These are phyloP conservation scores for Blera fallax DNA, from an alignment of 2,888 invertebrate species.

Conservation along the genomic window DNA sequence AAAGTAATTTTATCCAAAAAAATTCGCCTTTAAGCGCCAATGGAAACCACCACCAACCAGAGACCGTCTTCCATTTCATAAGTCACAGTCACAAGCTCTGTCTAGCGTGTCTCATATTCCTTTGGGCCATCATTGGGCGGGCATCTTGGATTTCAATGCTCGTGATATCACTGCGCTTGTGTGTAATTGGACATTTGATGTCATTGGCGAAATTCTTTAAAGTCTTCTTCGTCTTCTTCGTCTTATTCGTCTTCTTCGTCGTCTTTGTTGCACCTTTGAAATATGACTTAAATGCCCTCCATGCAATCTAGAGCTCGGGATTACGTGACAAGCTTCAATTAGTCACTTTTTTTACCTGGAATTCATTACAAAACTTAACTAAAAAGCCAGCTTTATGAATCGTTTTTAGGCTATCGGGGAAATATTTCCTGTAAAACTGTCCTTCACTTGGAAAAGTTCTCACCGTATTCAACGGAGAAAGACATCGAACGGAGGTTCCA, in stretches of 20 bases:
- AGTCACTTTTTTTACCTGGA: conserved; percentile 51
- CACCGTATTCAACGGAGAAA: conserved; percentile 79
- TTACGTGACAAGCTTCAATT: conserved; percentile 43
- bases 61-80: background rate
- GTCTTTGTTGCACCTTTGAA: conserved; percentile 36
- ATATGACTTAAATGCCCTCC: conserved; percentile 44
- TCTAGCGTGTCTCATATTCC: conserved; percentile 61
- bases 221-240: conserved; percentile 26
- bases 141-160: conserved; percentile 61
- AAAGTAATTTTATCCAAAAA: background rate
- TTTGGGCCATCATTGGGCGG: conserved; percentile 13
- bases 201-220: conserved; percentile 60
- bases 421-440: conserved; percentile 81
- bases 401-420: conserved; percentile 79
- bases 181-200: conserved; percentile 60
- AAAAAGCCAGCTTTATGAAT: no score
- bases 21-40: conserved; percentile 34
- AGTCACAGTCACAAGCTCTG: background rate
- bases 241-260: no score
- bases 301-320: conserved; percentile 26
- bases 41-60: background rate
- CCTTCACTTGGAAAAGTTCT: conserved; percentile 80
- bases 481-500: conserved; percentile 80
- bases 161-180: conserved; percentile 12
- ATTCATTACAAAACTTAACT: conserved; percentile 43